Evolutionary conservation across 2,113 vertebrate species (phyloP).

Genomic region (Australoheros scitulus): DNA sequence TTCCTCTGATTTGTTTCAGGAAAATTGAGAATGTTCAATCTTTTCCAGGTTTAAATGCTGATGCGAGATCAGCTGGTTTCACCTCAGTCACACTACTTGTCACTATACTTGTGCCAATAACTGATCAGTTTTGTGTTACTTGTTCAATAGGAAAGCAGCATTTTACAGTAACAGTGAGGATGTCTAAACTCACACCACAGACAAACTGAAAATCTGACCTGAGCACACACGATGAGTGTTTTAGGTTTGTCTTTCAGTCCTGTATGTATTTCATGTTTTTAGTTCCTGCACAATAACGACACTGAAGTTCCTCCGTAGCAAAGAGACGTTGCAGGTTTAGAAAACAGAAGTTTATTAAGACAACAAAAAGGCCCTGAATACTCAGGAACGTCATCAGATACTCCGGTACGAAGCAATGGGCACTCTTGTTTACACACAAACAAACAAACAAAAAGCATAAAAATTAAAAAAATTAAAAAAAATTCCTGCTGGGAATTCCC

Average conservation of each 20-base stretch:
- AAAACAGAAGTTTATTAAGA: slow-evolving; percentile 83
- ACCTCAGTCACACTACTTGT: not conserved
- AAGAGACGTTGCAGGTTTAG: slow-evolving; percentile 14
- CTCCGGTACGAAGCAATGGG: slow-evolving; percentile 82
- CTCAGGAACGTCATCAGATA: slow-evolving; percentile 74
- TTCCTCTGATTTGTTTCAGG: too few species aligned
- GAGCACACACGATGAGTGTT: too few species aligned
- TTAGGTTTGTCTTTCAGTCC: too few species aligned
- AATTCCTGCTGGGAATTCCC: slow-evolving; percentile 60
- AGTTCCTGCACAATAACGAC: too few species aligned
- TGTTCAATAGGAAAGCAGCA: not conserved
- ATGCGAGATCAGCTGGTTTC: not conserved
- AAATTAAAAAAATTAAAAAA: slow-evolving; percentile 34
- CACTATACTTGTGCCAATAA: not conserved
- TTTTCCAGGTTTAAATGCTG: not conserved
- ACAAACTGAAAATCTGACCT: too few species aligned
- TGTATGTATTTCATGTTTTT: too few species aligned
- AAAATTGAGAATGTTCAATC: not conserved
- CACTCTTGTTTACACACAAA: slow-evolving; percentile 56
- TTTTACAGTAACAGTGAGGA: too few species aligned
- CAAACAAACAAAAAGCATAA: slow-evolving; percentile 11
- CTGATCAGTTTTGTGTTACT: not conserved
- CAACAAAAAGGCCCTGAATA: slow-evolving; percentile 74
- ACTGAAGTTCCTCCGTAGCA: not conserved
- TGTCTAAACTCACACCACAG: too few species aligned